Percentiles rank a stretch among this genome's conserved stretches.
Conservation (phyloP, 2,888 invertebrate species). For the Abscondita cerata region DNA sequence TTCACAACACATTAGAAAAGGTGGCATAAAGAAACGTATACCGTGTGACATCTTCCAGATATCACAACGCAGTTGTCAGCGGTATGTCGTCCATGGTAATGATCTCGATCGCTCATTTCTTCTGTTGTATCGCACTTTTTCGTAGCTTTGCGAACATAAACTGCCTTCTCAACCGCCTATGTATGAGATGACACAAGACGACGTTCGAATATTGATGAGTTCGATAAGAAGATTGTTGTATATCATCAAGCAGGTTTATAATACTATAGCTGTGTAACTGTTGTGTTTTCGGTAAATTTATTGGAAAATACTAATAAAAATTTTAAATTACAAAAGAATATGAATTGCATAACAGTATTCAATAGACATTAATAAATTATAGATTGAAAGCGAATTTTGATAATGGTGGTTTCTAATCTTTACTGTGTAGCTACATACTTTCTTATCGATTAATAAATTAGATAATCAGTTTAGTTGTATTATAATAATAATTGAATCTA, state of each 20-base stretch:
- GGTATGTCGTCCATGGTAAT: conserved; percentile 46
- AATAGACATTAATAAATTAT: too few relatives aligned
- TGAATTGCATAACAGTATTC: too few relatives aligned
- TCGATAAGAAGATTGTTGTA: conserved; percentile 25
- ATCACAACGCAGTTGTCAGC: conserved; percentile 43
- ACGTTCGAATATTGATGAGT: conserved; percentile 40
- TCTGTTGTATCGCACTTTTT: conserved; percentile 43
- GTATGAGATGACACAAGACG: conserved; percentile 37
- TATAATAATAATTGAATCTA: too few relatives aligned
- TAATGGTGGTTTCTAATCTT: too few relatives aligned
- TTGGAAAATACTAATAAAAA: too few relatives aligned
- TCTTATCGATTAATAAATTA: too few relatives aligned
- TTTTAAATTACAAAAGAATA: too few relatives aligned
- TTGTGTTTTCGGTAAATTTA: too few relatives aligned
- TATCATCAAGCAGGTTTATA: conserved; percentile 20
- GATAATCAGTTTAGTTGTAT: too few relatives aligned
- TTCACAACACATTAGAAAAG: conserved; percentile 35
- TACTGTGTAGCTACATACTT: too few relatives aligned
- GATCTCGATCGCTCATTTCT: conserved; percentile 46
- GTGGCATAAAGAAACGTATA: conserved; percentile 42
- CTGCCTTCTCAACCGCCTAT: conserved; percentile 36
- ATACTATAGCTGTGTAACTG: too few relatives aligned
- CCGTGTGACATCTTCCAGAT: conserved; percentile 44
- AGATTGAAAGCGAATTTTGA: too few relatives aligned
- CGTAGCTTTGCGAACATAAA: conserved; percentile 42